Conservation (phyloP, 1,140 invertebrate genomes). For the Penaeus indicus region DNA sequence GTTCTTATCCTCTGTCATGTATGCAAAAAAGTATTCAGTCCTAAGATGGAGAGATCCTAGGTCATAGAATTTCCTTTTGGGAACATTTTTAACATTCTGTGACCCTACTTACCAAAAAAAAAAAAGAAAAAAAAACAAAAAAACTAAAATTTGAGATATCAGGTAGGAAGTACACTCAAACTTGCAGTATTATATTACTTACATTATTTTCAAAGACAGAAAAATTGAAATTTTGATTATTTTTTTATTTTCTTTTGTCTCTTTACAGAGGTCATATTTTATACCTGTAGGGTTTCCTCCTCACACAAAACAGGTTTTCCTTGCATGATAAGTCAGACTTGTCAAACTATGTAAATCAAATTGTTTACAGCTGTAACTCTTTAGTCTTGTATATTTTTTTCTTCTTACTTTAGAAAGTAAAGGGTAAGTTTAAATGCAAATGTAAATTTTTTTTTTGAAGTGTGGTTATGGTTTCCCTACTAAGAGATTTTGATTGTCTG, state of each 20-base stretch:
- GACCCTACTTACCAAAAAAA: not conserved
- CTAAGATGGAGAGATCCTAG: constrained; percentile 47
- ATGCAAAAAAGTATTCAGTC: constrained; percentile 37
- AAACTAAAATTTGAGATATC: too few species aligned
- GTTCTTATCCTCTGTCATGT: constrained; percentile 43
- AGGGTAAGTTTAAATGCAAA: constrained; percentile 26
- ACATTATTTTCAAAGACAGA: too few species aligned
- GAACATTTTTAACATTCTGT: constrained; percentile 15
- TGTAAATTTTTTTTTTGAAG: constrained; percentile 21
- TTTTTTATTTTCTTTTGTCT: too few species aligned
- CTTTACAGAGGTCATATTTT: too few species aligned
- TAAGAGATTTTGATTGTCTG: too few species aligned
- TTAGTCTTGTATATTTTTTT: constrained; percentile 15
- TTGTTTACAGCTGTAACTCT: constrained; percentile 6
- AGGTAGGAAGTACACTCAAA: too few species aligned
- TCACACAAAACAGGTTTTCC: too few species aligned
- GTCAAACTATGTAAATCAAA: too few species aligned
- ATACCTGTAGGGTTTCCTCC: too few species aligned
- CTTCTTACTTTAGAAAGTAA: not conserved
- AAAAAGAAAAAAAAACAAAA: not conserved
- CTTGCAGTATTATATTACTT: too few species aligned
- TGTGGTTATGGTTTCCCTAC: not conserved
- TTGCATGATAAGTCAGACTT: too few species aligned
- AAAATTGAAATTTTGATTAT: too few species aligned
- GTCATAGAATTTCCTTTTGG: constrained; percentile 32